Conservation (phyloP, 1,140 invertebrate species). For the Microvelia longipes region DNA sequence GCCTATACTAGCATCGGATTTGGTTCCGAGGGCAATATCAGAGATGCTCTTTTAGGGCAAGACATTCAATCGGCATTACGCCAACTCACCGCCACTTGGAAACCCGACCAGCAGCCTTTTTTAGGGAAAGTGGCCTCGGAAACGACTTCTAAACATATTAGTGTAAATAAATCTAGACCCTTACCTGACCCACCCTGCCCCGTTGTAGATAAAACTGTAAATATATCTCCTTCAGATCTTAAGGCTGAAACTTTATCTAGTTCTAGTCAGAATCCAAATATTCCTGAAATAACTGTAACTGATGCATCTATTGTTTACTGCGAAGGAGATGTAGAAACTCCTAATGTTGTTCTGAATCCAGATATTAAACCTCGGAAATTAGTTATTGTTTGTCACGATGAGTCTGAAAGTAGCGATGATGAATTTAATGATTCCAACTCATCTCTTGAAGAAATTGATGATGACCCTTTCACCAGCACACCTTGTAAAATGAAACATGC, state of each 20-base stretch:
- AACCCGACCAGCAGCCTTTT: constrained; percentile 23
- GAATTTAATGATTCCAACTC: background rate
- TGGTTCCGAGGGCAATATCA: constrained; percentile 41
- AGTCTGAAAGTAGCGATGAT: background rate
- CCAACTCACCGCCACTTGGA: constrained; percentile 31
- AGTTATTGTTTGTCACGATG: constrained; percentile 13
- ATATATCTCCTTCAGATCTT: background rate
- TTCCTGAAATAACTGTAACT: constrained; percentile 20
- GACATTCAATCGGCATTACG: constrained; percentile 39
- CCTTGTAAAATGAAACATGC: no score
- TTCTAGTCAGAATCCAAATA: background rate
- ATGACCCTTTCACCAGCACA: background rate
- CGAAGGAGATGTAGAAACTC: constrained; percentile 9
- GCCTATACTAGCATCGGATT: constrained; percentile 25
- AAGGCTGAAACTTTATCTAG: background rate
- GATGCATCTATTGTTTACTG: constrained; percentile 11
- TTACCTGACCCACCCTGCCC: background rate
- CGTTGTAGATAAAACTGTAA: background rate
- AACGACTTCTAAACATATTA: constrained; percentile 10
- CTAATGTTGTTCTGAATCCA: constrained; percentile 7
- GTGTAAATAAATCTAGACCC: background rate
- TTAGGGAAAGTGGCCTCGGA: constrained; percentile 29
- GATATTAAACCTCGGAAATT: constrained; percentile 13
- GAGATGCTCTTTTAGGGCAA: constrained; percentile 33
- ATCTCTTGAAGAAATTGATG: background rate